Evolutionary conservation across 2,888 invertebrate species (phyloP).

Genomic region (Zele albiditarsus): DNA sequence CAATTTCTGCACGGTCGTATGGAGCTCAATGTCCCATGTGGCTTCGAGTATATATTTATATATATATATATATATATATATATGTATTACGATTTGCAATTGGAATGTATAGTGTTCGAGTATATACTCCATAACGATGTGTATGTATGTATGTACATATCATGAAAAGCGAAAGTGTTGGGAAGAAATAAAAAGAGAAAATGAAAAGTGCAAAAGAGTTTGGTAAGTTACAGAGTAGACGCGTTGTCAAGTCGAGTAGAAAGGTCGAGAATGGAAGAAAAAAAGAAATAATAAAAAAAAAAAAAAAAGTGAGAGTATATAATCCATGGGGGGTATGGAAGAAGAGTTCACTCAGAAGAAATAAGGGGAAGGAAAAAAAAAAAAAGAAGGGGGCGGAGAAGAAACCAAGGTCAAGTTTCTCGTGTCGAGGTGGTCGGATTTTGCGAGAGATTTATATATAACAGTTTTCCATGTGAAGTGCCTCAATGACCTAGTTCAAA

Average conservation of each 20-base stretch:
- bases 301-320: slow-evolving; percentile 33
- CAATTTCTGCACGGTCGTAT: slow-evolving; percentile 31
- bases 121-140: neutral
- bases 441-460: slow-evolving; percentile 33
- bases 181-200: neutral
- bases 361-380: neutral
- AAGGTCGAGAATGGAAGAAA: slow-evolving; percentile 15
- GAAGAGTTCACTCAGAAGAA: slow-evolving; percentile 12
- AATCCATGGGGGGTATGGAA: slow-evolving; percentile 11
- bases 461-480: slow-evolving; percentile 43
- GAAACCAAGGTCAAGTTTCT: slow-evolving; percentile 45
- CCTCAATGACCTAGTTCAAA: slow-evolving; percentile 56
- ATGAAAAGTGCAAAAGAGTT: slow-evolving; percentile 25
- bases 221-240: slow-evolving; percentile 24
- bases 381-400: slow-evolving; percentile 51
- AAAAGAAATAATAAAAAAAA: neutral
- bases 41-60: neutral
- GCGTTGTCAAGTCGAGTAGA: slow-evolving; percentile 33
- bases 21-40: neutral
- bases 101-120: neutral
- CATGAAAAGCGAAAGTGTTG: slow-evolving; percentile 8
- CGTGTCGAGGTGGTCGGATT: slow-evolving; percentile 29
- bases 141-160: neutral
- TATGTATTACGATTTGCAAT: neutral
- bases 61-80: neutral